Evolutionary conservation across 2,797 vertebrate species (phyloP).

Genomic region (Enteromius mattozi): DNA sequence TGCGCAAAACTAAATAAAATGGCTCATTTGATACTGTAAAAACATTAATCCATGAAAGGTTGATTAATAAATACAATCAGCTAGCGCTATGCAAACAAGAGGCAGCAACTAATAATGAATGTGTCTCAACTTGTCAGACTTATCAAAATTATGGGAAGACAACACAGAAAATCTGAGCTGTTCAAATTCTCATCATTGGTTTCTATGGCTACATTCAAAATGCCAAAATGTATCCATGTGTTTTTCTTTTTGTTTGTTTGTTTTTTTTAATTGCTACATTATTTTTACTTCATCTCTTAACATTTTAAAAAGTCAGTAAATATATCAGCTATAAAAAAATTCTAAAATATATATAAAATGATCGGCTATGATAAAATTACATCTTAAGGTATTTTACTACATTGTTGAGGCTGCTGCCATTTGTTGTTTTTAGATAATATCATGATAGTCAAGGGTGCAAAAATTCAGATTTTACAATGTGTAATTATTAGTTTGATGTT

Average conservation of each 20-base stretch:
- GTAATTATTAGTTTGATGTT: not conserved
- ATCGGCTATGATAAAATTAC: not conserved
- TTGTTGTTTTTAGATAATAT: not conserved
- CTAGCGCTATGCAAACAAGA: not conserved
- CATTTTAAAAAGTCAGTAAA: not conserved
- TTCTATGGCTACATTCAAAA: not conserved
- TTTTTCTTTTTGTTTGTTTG: not conserved
- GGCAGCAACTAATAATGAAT: slow-evolving; percentile 4
- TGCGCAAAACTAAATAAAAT: not conserved
- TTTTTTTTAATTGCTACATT: not conserved
- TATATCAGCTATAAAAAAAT: not conserved
- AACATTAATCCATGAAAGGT: not conserved
- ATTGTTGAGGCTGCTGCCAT: not conserved
- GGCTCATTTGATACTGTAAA: not conserved
- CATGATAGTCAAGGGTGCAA: not conserved
- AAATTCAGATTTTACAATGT: not conserved
- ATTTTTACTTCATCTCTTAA: not conserved
- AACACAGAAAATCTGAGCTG: not conserved
- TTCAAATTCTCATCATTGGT: not conserved
- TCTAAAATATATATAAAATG: not conserved
- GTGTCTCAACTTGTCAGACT: slow-evolving; percentile 5
- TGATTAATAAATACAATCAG: not conserved
- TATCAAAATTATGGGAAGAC: not conserved
- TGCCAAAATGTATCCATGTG: not conserved
- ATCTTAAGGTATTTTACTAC: not conserved